Evolutionary conservation across 2,113 vertebrate species (phyloP), one percentile per base, ranked within the genome.

Genomic region (Cheilinus undulatus): DNA sequence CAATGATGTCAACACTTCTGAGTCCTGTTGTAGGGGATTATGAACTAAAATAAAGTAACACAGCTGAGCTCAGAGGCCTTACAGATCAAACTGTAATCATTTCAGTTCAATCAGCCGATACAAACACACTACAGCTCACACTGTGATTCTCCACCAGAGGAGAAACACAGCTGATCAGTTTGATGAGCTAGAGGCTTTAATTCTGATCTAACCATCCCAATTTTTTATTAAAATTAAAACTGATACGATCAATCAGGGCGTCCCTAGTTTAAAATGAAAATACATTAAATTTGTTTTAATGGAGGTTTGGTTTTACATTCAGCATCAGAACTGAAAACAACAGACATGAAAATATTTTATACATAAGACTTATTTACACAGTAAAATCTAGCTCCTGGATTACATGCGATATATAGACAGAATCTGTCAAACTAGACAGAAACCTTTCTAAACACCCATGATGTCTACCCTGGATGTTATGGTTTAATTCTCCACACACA

Each of bases 341-440:
- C 22, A 49, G 32, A 70, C 65, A 56, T 60, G 32, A 69, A 80
- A 61, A 24, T 34, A 19, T 22, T 79, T 76, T 73, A 60, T 73
- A 86, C 66, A 67, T 45, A 34, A 42, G 3, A 66, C 24, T 27
- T 80, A 86, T 89, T 72, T 81, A 87, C 78, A 84, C 11, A 54
- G 36, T 65, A 62, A 67, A 89, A 79, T 73, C 30, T 80, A 84
- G 65, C 17, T 24, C 11, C 28, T 78, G 48, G 32, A 72, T 68
- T 8, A 69, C 22, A 80, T 72, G 42, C 66, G 65, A 59, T 15
- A 52, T 38, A 56, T 51, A 15, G 28, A 72, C 49, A 62, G 14
- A 5, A 58, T 69, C 34, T 45, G 28, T 60, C 8, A 0, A 54
- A 68, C 80, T 23, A 72, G 36, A 72, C 20, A 70, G 38, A 59